A percentile compares a stretch with the other conserved stretches of the same genome.
Evolutionary conservation across 1,140 invertebrate genomes (phyloP).

Genomic region (Oedothorax gibbosus): DNA sequence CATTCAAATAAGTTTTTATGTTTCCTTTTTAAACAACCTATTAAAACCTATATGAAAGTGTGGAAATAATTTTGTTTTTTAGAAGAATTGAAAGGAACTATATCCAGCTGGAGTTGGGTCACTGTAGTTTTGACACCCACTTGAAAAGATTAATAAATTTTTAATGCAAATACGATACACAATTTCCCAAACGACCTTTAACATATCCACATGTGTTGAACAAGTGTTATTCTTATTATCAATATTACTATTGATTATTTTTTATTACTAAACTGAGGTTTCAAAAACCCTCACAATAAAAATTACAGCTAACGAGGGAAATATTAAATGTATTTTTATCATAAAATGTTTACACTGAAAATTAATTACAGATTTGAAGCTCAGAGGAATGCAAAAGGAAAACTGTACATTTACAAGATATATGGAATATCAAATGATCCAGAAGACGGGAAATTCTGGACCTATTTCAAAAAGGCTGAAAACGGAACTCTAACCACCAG

Average conservation of each 20-base stretch:
- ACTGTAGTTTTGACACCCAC: too few relatives aligned
- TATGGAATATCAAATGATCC: conserved; percentile 28
- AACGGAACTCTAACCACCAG: background rate
- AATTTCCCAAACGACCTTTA: too few relatives aligned
- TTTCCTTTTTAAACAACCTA: too few relatives aligned
- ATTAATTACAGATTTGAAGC: conserved; percentile 10
- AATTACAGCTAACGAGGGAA: background rate
- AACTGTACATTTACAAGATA: conserved; percentile 12
- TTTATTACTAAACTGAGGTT: background rate
- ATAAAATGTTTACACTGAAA: background rate
- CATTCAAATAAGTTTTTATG: too few relatives aligned
- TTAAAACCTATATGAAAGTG: too few relatives aligned
- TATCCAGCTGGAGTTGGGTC: too few relatives aligned
- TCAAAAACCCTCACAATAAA: background rate
- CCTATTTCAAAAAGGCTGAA: background rate
- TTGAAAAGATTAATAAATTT: too few relatives aligned
- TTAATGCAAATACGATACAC: too few relatives aligned
- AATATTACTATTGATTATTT: background rate
- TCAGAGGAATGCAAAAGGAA: background rate
- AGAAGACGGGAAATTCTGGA: conserved; percentile 25
- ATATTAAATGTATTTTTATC: background rate
- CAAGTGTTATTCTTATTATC: too few relatives aligned
- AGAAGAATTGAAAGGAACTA: too few relatives aligned
- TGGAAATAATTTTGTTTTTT: too few relatives aligned
- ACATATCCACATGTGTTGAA: too few relatives aligned